Conservation (phyloP, 2,797 vertebrate genomes). For the Poeciliopsis paucimaculata region DNA sequence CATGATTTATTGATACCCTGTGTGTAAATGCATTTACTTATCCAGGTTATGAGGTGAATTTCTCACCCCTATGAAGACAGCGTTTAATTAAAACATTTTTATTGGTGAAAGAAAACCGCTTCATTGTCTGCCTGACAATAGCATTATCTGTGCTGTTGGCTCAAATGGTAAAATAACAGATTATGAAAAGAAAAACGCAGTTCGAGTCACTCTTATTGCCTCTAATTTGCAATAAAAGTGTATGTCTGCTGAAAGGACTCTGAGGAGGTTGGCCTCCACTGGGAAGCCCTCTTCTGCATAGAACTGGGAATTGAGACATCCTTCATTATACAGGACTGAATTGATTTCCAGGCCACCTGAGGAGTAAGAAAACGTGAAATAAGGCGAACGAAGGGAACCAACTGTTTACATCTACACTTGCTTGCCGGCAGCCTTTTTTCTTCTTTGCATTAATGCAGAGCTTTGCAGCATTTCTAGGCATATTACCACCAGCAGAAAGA, state of each 20-base stretch:
- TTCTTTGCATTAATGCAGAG: not conserved
- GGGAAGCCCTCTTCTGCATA: constrained; percentile 5
- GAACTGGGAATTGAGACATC: constrained; percentile 27
- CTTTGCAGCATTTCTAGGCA: constrained; percentile 18
- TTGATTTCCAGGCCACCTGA: constrained; percentile 35
- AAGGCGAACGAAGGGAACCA: constrained; percentile 25
- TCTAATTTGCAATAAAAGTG: constrained; percentile 6
- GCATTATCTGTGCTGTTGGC: not conserved
- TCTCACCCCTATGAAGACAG: not conserved
- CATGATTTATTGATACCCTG: constrained; percentile 4
- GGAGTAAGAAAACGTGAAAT: constrained; percentile 29
- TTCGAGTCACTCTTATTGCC: not conserved
- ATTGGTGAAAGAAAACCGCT: not conserved
- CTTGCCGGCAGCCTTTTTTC: constrained; percentile 1
- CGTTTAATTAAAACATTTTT: constrained; percentile 6
- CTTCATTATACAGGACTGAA: constrained; percentile 17
- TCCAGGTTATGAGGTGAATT: constrained; percentile 1
- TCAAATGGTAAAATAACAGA: not conserved
- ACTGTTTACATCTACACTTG: constrained; percentile 18
- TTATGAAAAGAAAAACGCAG: not conserved
- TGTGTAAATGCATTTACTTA: constrained; percentile 10
- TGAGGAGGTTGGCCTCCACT: not conserved
- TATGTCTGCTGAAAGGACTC: not conserved
- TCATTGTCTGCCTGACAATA: not conserved
- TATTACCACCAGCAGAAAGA: constrained; percentile 5